Evolutionary conservation across 2,797 vertebrate species (phyloP).

Genomic region (Peromyscus melanophrys): DNA sequence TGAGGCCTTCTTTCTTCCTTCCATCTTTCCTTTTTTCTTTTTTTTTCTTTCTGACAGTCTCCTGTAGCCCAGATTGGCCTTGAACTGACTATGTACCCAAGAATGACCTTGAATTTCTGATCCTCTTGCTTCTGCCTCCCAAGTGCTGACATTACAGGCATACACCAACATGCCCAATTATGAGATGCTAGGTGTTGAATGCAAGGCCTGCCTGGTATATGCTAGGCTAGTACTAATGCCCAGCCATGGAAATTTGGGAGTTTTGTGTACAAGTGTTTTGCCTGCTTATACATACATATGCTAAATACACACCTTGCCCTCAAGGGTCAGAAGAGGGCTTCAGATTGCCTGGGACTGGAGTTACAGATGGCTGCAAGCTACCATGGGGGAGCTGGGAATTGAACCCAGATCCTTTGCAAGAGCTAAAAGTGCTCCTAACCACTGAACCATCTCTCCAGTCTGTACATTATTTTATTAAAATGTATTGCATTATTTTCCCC

Average conservation of each 20-base stretch:
- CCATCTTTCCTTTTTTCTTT: background rate
- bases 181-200: background rate
- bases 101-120: too few relatives aligned
- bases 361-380: background rate
- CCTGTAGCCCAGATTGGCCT: background rate
- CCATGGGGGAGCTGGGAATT: background rate
- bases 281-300: background rate
- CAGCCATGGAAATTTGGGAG: background rate
- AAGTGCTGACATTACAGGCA: background rate
- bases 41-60: background rate
- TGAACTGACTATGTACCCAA: background rate
- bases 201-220: too few relatives aligned
- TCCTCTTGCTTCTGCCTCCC: background rate
- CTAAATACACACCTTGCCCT: background rate
- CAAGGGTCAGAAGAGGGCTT: background rate
- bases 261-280: background rate
- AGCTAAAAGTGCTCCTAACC: background rate
- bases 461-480: background rate
- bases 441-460: background rate
- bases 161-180: background rate
- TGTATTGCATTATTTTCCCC: background rate
- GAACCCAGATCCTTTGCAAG: background rate
- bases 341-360: background rate
- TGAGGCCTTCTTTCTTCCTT: accelerated
- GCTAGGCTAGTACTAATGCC: background rate